Conservation (phyloP, 2,888 invertebrate genomes). For the Sabatieria punctata region DNA sequence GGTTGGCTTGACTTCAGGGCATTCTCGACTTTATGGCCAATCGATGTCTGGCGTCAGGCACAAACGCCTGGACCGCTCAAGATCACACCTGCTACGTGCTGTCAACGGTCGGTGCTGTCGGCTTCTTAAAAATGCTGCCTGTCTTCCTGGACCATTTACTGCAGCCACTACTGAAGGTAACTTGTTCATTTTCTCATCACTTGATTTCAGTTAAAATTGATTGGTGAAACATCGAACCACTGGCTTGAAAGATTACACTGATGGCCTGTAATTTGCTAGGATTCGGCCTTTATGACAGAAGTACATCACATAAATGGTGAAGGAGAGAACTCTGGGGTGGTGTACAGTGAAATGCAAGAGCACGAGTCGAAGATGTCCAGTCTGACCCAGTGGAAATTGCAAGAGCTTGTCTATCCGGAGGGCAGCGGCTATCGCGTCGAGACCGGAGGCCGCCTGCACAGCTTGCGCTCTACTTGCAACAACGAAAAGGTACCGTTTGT, state of each 20-base stretch:
- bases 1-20: conserved; percentile 42
- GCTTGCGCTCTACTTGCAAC: conserved; percentile 57
- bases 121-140: conserved; percentile 69
- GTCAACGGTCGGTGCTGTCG: conserved; percentile 66
- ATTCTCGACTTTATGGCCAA: conserved; percentile 71
- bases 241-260: neutral
- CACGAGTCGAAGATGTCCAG: conserved; percentile 61
- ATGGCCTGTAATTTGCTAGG: no score
- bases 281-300: conserved; percentile 65
- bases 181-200: conserved; percentile 9
- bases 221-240: neutral
- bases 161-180: conserved; percentile 54
- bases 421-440: conserved; percentile 62
- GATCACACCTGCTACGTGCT: conserved; percentile 81
- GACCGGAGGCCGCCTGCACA: conserved; percentile 64
- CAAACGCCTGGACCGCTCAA: conserved; percentile 68
- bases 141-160: conserved; percentile 77
- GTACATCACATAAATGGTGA: conserved; percentile 75
- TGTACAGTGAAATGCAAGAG: conserved; percentile 89
- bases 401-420: conserved; percentile 56
- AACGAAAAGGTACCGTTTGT: conserved; percentile 51
- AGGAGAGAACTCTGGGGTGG: conserved; percentile 76
- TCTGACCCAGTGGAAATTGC: conserved; percentile 47
- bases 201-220: neutral
- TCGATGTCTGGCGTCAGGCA: conserved; percentile 70